These are phyloP conservation scores for Drosophila athabasca DNA, from an alignment of 1,140 invertebrate genomes.

Conservation along the genomic window DNA sequence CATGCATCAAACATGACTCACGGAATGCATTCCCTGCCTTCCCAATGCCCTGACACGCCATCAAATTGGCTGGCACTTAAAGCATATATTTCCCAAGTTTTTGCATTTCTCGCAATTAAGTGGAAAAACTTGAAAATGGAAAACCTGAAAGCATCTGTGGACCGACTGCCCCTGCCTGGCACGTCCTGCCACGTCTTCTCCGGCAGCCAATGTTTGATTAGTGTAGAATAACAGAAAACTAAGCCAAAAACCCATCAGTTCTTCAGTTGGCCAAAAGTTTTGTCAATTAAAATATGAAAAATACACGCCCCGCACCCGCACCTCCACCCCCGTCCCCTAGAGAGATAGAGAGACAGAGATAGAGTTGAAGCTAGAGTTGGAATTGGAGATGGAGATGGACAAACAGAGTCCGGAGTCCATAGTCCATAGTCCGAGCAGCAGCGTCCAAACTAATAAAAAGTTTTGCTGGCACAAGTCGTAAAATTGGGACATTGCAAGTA, in stretches of 20 bases:
- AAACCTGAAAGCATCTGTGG: constrained; percentile 1
- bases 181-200: too few species aligned
- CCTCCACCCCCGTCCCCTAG: constrained; percentile 22
- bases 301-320: constrained; percentile 34
- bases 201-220: constrained; percentile 39
- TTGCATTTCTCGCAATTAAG: constrained; percentile 59
- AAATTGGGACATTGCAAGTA: constrained; percentile 71
- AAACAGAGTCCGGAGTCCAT: constrained; percentile 14
- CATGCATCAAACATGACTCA: constrained; percentile 63
- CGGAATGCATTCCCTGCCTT: constrained; percentile 28
- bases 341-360: constrained; percentile 16
- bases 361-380: constrained; percentile 1
- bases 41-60: constrained; percentile 17
- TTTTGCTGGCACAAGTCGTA: constrained; percentile 71
- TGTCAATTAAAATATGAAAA: constrained; percentile 82
- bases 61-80: constrained; percentile 52
- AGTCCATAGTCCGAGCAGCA: not conserved
- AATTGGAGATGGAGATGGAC: constrained; percentile 9
- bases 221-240: constrained; percentile 62
- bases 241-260: constrained; percentile 67
- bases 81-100: constrained; percentile 29
- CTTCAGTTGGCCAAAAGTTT: constrained; percentile 72
- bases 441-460: constrained; percentile 76
- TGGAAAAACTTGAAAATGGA: constrained; percentile 45
- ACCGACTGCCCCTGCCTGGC: too few species aligned